Percentiles rank a stretch among this genome's conserved stretches.
Conservation (phyloP, 2,113 vertebrate species). For the Coreoperca whiteheadi region DNA sequence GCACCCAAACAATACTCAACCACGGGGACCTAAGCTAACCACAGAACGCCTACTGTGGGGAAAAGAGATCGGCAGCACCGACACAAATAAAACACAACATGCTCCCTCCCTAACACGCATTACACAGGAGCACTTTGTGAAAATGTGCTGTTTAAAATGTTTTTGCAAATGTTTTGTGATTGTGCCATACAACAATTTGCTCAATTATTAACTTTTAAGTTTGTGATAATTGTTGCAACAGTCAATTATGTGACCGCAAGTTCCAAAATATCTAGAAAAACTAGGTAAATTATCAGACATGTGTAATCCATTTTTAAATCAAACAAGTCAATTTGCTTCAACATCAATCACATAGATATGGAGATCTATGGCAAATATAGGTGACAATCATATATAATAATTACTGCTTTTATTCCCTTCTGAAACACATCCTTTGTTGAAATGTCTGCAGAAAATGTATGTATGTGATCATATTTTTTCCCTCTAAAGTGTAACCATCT, state of each 20-base stretch:
- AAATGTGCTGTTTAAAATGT: conserved; percentile 28
- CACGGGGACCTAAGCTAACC: conserved; percentile 70
- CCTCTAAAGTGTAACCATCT: neutral
- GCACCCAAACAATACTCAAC: conserved; percentile 74
- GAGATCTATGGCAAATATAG: neutral
- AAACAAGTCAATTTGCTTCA: neutral
- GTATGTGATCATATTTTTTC: neutral
- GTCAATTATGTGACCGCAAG: neutral
- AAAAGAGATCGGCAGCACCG: conserved; percentile 42
- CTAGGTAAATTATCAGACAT: neutral
- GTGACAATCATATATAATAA: neutral
- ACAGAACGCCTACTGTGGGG: conserved; percentile 58
- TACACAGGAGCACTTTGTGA: conserved; percentile 24
- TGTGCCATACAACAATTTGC: neutral
- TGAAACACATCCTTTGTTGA: neutral
- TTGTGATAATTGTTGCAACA: neutral
- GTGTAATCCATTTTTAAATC: neutral
- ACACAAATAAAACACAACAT: conserved; percentile 36
- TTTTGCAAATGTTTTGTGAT: conserved; percentile 11
- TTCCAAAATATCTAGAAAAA: neutral
- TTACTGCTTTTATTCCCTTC: neutral
- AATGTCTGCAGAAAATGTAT: neutral
- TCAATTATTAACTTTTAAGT: conserved; percentile 11
- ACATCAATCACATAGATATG: neutral
- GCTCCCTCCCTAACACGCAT: neutral